Conservation (phyloP, 1,140 invertebrate species). For the Ceratosolen solmsi region DNA sequence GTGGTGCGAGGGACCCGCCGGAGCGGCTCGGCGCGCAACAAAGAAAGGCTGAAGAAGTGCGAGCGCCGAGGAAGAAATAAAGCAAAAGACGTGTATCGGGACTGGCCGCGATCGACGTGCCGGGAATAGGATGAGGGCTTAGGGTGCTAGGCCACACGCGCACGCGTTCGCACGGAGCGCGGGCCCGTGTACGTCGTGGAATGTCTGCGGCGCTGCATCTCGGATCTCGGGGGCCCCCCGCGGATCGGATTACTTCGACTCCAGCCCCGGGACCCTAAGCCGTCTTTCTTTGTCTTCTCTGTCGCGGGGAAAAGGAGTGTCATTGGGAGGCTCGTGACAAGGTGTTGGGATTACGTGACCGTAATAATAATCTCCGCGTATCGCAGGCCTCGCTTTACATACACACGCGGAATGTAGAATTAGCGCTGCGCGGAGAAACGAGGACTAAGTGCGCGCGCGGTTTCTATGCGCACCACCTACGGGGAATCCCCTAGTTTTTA, state of each 20-base stretch:
- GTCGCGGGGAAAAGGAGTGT: background rate
- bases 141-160: background rate
- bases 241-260: background rate
- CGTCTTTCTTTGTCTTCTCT: background rate
- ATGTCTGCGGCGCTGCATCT: no score
- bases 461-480: no score
- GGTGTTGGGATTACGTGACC: slow-evolving; percentile 44
- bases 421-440: background rate
- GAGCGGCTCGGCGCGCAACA: no score
- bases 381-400: background rate
- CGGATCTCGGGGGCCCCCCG: background rate
- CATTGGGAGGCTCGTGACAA: slow-evolving; percentile 42
- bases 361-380: slow-evolving; percentile 2
- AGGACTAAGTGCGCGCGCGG: background rate
- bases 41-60: no score
- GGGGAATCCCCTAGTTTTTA: no score
- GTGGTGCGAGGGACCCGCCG: no score
- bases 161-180: background rate
- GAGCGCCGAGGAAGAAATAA: no score
- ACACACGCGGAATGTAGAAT: slow-evolving; percentile 4
- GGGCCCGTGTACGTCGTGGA: no score
- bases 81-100: no score
- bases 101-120: no score
- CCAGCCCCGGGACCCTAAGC: background rate
- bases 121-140: no score